phyloP scores from a whole-genome alignment of 2,113 vertebrate species.

The Mesocricetus auratus region DNA sequence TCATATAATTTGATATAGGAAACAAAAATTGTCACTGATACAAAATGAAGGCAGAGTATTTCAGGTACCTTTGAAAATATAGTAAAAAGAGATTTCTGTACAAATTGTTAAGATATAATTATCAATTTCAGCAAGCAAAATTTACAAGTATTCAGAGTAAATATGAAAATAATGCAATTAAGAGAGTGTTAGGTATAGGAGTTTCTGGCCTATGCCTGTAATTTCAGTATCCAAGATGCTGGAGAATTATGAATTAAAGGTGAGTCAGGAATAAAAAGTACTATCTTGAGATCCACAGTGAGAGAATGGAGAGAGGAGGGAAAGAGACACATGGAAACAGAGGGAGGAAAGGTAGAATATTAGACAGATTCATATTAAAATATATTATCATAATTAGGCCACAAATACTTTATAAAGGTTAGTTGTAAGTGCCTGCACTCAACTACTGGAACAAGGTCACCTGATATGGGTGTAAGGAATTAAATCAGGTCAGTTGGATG shows the following conservation, averaged over 20 bases:
- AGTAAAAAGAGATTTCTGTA: neutral
- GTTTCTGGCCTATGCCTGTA: neutral
- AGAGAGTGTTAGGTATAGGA: neutral
- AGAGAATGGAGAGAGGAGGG: too few species aligned
- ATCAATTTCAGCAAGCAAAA: neutral
- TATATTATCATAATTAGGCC: neutral
- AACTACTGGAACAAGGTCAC: neutral
- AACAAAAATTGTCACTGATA: constrained; percentile 2
- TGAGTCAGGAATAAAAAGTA: neutral
- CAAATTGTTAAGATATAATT: neutral
- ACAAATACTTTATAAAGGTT: neutral
- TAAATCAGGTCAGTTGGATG: neutral
- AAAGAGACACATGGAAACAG: neutral
- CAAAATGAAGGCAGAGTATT: neutral
- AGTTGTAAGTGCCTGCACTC: neutral
- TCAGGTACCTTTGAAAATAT: neutral
- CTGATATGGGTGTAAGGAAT: neutral
- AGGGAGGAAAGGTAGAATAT: neutral
- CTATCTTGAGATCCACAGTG: neutral
- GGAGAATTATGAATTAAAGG: neutral
- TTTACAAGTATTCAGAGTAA: neutral
- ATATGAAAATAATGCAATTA: neutral
- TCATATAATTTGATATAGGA: neutral
- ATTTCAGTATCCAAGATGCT: neutral
- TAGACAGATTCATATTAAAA: neutral